Evolutionary conservation across 2,888 invertebrate genomes (phyloP).

Genomic region (Macrophya alboannulata): DNA sequence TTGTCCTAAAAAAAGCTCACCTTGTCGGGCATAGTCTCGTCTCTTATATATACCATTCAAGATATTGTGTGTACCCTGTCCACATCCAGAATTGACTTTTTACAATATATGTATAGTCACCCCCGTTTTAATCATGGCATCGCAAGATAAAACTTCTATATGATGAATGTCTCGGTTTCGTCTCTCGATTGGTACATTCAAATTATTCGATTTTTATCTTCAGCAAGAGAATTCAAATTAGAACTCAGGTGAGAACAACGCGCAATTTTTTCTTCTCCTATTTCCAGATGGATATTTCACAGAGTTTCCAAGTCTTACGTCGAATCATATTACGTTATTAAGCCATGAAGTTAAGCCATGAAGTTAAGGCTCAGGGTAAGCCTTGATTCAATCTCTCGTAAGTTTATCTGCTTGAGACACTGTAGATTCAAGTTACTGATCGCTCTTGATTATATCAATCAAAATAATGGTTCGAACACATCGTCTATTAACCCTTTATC

Average conservation of each 20-base stretch:
- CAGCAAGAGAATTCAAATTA: too few relatives aligned
- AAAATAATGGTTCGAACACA: slow-evolving; percentile 10
- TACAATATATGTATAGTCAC: neutral
- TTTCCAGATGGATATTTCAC: neutral
- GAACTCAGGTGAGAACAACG: too few relatives aligned
- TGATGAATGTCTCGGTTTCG: neutral
- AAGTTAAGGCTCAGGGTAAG: neutral
- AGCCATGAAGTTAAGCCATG: neutral
- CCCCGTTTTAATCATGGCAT: neutral
- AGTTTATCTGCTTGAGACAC: neutral
- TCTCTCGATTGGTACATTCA: neutral
- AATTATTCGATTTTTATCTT: neutral
- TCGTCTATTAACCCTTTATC: slow-evolving; percentile 15
- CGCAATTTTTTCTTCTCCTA: neutral
- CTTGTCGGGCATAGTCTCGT: neutral
- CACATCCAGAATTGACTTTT: neutral
- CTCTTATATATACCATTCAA: slow-evolving; percentile 1
- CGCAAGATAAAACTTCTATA: neutral
- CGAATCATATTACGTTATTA: neutral
- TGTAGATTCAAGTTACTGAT: neutral
- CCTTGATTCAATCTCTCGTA: slow-evolving; percentile 38
- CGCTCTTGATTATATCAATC: slow-evolving; percentile 19
- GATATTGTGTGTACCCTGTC: neutral
- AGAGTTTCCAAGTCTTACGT: neutral
- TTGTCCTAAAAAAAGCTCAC: neutral